These are phyloP conservation scores for Drosophila navojoa DNA, from an alignment of 1,140 invertebrate species.

Conservation along the genomic window DNA sequence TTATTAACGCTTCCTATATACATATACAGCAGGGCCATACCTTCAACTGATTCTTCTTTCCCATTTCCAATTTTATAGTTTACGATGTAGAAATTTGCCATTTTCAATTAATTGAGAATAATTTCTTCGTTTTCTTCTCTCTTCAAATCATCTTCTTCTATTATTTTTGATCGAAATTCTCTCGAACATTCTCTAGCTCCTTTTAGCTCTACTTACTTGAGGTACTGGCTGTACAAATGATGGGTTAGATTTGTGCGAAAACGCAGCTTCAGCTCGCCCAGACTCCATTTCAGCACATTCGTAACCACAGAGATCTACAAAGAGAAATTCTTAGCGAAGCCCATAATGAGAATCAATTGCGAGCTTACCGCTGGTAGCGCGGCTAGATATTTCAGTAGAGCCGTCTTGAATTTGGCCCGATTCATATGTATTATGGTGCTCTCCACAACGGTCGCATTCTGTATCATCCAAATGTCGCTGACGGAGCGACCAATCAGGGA, in stretches of 20 bases:
- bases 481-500: conserved; percentile 94
- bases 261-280: conserved; percentile 95
- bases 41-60: too few species aligned
- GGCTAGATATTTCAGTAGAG: conserved; percentile 91
- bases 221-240: conserved; percentile 95
- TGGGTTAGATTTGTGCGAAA: conserved; percentile 95
- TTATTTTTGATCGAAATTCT: too few species aligned
- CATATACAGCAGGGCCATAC: too few species aligned
- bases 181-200: too few species aligned
- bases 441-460: conserved; percentile 96
- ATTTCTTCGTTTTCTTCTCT: too few species aligned
- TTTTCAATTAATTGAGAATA: too few species aligned
- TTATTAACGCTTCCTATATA: too few species aligned
- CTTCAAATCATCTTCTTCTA: too few species aligned
- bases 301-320: conserved; percentile 94
- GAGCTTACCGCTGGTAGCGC: conserved; percentile 91
- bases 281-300: conserved; percentile 96
- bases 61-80: too few species aligned
- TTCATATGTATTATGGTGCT: conserved; percentile 97
- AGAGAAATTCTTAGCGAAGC: background rate
- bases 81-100: too few species aligned
- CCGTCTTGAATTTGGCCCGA: conserved; percentile 89
- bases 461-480: conserved; percentile 99
- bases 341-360: background rate
- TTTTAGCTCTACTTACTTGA: conserved; percentile 89